Base-by-base conservation (phyloP, 2,113 vertebrate species). In the Panthera uncia region DNA sequence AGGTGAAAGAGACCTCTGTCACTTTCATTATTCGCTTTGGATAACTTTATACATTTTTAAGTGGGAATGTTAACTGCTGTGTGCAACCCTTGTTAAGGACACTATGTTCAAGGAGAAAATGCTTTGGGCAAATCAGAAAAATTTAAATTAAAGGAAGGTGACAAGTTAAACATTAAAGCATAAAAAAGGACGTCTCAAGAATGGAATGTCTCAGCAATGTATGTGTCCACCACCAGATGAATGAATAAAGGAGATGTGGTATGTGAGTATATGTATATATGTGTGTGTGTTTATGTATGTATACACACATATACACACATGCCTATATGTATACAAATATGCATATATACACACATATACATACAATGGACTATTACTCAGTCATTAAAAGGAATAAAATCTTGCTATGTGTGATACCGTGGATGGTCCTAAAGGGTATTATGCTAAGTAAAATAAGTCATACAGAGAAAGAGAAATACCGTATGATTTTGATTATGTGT, bases 31-130 rank as follows among this genome's bases (percentile, higher is more conserved):
- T n/a, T 90, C 69, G 36, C 18, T 94, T 83, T 80, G 63, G 63
- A 71, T 83, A 82, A 85, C 73, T 93, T 95, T 74, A 27, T 68
- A 61, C 78, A 74, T 95, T 93, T 95, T 89, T 48, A 83, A 96
- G 45, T 63, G 16, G 55, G 89, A 96, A 89, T 63, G 66, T 36
- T 48, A 96, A 94, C 14, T 68, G 50, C 29, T 89, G 13, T 45
- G 12, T 90, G 25, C 31, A 79, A 71, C 79, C 21, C 38, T 92
- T 94, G 36, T 63, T 89, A 80, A 76, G 50, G 41, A 41, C 48
- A 80, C 2, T 61, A 12, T 83, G 21, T 92, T 95, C 48, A 80
- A 92, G 48, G 38, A n/a, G 4, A 41, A 94, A 90, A 74, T 66
- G 68, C 92, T 90, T 5, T 36, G 61, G 48, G 50, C 36, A 94